A percentile compares a stretch with the other conserved stretches of the same genome.
phyloP scores from a whole-genome alignment of 2,797 vertebrate species.

The Zenarchopterus dispar region DNA sequence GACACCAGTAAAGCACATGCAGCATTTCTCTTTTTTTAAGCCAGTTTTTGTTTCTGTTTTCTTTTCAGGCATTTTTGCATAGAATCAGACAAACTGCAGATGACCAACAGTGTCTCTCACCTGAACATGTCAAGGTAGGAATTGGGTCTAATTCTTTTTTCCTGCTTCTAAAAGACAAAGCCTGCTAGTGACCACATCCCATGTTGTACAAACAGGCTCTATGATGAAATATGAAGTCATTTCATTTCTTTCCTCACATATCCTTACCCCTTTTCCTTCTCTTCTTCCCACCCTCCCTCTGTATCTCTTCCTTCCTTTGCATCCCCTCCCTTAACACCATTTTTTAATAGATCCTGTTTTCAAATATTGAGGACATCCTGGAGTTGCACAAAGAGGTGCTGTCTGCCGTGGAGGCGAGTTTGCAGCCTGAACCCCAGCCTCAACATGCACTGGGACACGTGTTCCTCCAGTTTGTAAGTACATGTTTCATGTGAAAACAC shows the following conservation, averaged over 20 bases:
- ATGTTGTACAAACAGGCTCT: not conserved
- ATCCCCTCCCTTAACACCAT: constrained; percentile 36
- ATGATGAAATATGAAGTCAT: not conserved
- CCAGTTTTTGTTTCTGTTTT: constrained; percentile 29
- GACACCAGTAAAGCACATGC: not conserved
- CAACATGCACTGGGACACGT: constrained; percentile 93
- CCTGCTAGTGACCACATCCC: not conserved
- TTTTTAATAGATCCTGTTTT: constrained; percentile 91
- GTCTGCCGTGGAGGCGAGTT: constrained; percentile 87
- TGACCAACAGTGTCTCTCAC: constrained; percentile 93
- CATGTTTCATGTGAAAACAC: constrained; percentile 40
- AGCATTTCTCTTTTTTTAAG: not conserved
- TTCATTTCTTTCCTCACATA: not conserved
- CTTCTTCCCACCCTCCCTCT: constrained; percentile 23
- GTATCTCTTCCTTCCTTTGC: constrained; percentile 43
- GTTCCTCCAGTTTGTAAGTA: constrained; percentile 97
- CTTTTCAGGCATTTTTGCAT: constrained; percentile 90
- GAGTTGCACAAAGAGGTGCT: constrained; percentile 92
- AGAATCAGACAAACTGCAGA: constrained; percentile 91
- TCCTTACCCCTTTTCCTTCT: constrained; percentile 4
- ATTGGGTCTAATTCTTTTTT: not conserved
- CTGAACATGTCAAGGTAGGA: constrained; percentile 94
- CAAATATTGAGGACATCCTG: constrained; percentile 97
- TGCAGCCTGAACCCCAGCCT: constrained; percentile 94
- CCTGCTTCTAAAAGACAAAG: not conserved